Evolutionary conservation across 2,113 vertebrate genomes (phyloP), one percentile per base, ranked within the genome.

Genomic region (Toxotes chatareus): DNA sequence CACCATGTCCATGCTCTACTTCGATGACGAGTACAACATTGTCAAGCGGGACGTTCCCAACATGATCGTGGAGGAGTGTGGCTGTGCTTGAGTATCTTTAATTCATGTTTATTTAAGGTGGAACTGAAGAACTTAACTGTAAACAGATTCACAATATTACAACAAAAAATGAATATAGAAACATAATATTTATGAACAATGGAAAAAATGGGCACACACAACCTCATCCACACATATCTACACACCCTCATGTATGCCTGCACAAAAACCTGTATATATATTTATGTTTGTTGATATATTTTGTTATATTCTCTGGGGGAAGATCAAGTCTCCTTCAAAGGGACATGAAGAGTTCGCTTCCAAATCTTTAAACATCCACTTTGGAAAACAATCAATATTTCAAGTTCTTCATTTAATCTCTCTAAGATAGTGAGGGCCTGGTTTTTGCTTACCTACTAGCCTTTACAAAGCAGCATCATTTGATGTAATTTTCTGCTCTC

Each of bases 1-100:
- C 95, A 97, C 97, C 87, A 99, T 99, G 97, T 99, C 98, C 90
- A 99, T 99, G 98, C 96, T 99, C 71, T 99, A 99, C 95, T 99
- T 99, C 4, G 98, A 99, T 16, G 98, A 99, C 31, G 98, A 99
- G 93, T 99, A 99, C 94, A 99, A 99, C 96, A 99, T 99, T 12
- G 97, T 99, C 83, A 99, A 99, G 93, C 95, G 97, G 68, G 98
- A 99, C 64, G 98, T 99, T 76, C 98, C 97, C 92, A 99, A 99
- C 95, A 99, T 99, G 98, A 99, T 99, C n/a, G 98, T 99, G 94
- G 98, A 99, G 90, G 98, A 99, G 95, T 99, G 98, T n/a, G 98
- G 98, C 92, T 99, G 98, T 2, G 97, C 98, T 80, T 99, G 96
- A 99, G 75, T 23, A 61, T 2, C 64, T 57, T 53, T 55, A 4